Evolutionary conservation across 2,888 invertebrate species (phyloP).

Genomic region (Drosophila algonquin): DNA sequence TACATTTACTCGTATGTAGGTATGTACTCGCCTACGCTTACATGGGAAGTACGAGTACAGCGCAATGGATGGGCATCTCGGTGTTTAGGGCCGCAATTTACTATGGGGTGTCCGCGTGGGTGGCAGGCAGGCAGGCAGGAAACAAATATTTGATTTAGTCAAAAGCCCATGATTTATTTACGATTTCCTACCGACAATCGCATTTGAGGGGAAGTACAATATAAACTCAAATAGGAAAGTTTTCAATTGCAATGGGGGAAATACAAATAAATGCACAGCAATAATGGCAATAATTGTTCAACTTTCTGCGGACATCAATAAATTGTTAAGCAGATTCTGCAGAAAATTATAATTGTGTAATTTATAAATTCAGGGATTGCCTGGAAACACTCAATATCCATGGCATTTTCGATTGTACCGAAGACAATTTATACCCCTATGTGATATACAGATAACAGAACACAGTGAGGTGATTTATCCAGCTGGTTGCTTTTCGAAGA

Average conservation of each 20-base stretch:
- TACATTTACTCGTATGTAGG: conserved; percentile 6
- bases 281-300: not conserved
- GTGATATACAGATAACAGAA: not conserved
- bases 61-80: not conserved
- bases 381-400: not conserved
- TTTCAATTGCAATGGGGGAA: conserved; percentile 15
- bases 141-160: conserved; percentile 64
- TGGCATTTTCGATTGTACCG: too few relatives aligned
- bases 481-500: not conserved
- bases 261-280: not conserved
- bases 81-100: conserved; percentile 10
- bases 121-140: conserved; percentile 66
- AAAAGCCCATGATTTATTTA: conserved; percentile 64
- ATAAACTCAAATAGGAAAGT: conserved; percentile 24
- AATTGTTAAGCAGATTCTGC: not conserved
- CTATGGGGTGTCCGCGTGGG: conserved; percentile 38
- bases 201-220: conserved; percentile 47
- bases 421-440: too few relatives aligned
- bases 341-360: not conserved
- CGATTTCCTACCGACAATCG: conserved; percentile 61
- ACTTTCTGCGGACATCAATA: not conserved
- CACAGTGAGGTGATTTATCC: too few relatives aligned
- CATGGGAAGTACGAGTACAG: conserved; percentile 6
- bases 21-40: conserved; percentile 4
- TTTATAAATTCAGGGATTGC: not conserved